phyloP scores from a whole-genome alignment of 2,888 invertebrate species.

The Leucozona laternaria region DNA sequence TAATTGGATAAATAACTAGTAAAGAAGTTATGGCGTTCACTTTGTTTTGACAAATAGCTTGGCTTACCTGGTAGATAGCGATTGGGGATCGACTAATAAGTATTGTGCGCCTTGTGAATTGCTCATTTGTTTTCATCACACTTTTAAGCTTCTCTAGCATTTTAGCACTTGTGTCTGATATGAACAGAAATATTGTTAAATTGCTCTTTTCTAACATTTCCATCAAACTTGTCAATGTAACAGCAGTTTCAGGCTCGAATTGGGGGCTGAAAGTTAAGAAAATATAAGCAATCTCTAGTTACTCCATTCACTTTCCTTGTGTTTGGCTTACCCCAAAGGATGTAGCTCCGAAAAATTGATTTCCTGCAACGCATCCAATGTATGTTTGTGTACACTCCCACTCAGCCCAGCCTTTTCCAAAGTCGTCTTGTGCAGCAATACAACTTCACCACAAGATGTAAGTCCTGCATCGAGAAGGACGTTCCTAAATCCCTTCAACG shows the following conservation, averaged over 20 bases:
- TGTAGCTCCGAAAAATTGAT: conserved; percentile 82
- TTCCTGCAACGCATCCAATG: conserved; percentile 80
- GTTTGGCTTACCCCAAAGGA: conserved; percentile 81
- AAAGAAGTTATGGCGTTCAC: not conserved
- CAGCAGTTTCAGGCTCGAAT: conserved; percentile 81
- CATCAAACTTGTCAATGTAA: conserved; percentile 81
- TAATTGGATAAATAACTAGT: no score
- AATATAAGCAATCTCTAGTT: not conserved
- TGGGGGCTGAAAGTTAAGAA: conserved; percentile 79
- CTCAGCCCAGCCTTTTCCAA: conserved; percentile 81
- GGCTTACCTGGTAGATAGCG: conserved; percentile 81
- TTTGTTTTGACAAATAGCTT: not conserved
- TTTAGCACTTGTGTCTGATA: conserved; percentile 81
- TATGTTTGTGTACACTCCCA: conserved; percentile 79
- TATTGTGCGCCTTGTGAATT: conserved; percentile 81
- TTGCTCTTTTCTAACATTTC: conserved; percentile 80
- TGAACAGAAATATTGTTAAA: conserved; percentile 81
- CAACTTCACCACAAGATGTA: conserved; percentile 82
- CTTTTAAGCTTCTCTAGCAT: conserved; percentile 81
- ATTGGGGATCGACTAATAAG: conserved; percentile 82
- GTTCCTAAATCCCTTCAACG: conserved; percentile 82
- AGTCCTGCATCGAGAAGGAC: conserved; percentile 82
- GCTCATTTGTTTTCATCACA: conserved; percentile 79
- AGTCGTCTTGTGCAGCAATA: conserved; percentile 81
- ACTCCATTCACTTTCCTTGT: not conserved